phyloP scores from a whole-genome alignment of 2,113 vertebrate genomes.

The Platichthys flesus region DNA sequence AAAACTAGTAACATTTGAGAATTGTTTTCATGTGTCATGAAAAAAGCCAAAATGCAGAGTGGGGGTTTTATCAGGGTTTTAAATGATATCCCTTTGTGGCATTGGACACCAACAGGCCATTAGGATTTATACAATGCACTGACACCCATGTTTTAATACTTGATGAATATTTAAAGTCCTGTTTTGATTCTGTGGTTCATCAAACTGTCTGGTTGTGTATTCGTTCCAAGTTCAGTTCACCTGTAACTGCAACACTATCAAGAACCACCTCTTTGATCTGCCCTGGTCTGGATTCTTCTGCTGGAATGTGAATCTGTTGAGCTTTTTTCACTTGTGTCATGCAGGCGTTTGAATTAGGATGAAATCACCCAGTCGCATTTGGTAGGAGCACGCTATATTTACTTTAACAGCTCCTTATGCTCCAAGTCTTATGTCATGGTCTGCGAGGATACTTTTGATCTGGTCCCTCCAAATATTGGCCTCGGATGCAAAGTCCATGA shows the following conservation, averaged over 20 bases:
- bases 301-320: conserved; percentile 46
- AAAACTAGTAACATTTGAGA: too few species aligned
- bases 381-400: conserved; percentile 62
- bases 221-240: conserved; percentile 38
- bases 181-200: too few species aligned
- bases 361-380: conserved; percentile 61
- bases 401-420: conserved; percentile 51
- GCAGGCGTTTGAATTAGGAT: conserved; percentile 58
- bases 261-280: conserved; percentile 41
- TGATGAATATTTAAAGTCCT: too few species aligned
- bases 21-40: too few species aligned
- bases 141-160: too few species aligned
- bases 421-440: conserved; percentile 64
- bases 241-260: conserved; percentile 39
- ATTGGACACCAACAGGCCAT: too few species aligned
- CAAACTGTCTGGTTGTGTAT: conserved; percentile 10
- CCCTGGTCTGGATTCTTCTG: conserved; percentile 31
- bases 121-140: too few species aligned
- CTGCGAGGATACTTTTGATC: conserved; percentile 45
- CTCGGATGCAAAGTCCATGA: conserved; percentile 3
- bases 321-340: conserved; percentile 25
- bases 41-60: too few species aligned
- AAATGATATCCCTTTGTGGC: too few species aligned
- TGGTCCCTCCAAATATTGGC: conserved; percentile 9
- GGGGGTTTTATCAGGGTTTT: too few species aligned